Conservation (phyloP, 2,797 vertebrate species). For the Pantherophis vulpinus region DNA sequence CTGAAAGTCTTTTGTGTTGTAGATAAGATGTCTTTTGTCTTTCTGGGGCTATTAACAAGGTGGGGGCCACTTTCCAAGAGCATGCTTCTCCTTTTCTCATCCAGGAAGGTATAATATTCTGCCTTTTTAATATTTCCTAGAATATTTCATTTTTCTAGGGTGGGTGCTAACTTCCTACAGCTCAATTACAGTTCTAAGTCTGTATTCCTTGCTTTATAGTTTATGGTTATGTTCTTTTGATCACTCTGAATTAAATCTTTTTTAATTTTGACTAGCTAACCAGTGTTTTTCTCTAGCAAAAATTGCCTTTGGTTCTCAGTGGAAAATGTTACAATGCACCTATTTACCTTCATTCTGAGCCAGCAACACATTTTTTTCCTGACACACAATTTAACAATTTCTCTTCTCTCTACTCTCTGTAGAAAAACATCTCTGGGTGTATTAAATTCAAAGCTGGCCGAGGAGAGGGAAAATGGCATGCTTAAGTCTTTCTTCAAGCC, state of each 20-base stretch:
- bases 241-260: background rate
- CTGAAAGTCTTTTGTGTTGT: no score
- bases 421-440: background rate
- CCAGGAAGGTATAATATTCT: no score
- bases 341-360: background rate
- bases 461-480: background rate
- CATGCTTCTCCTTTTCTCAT: no score
- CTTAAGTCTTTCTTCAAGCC: background rate
- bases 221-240: background rate
- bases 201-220: background rate
- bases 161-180: no score
- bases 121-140: no score
- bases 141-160: no score
- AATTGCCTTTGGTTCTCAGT: background rate
- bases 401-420: background rate
- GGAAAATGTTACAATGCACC: background rate
- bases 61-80: no score
- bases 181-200: background rate
- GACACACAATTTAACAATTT: background rate
- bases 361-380: background rate
- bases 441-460: background rate
- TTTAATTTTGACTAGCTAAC: background rate
- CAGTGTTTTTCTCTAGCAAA: background rate
- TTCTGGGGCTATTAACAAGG: no score
- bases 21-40: no score